Evolutionary conservation across 2,888 invertebrate genomes (phyloP), one percentile per base, ranked within the genome.

Genomic region (Leucozona laternaria): DNA sequence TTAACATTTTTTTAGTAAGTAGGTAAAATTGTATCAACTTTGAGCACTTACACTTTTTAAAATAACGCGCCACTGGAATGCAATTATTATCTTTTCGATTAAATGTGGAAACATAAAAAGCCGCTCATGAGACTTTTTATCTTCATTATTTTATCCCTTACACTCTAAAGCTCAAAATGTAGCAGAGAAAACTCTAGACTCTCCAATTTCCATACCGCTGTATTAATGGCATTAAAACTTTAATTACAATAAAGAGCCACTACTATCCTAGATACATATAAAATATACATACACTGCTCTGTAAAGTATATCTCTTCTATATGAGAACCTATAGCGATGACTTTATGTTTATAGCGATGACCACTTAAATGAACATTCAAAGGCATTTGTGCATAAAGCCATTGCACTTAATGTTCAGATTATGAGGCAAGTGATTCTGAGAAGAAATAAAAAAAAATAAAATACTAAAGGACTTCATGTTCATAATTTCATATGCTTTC

Each of bases 321-420:
- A 10, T 10, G 11, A 11, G 2, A 10, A 31, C 7, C 10, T 20
- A 48, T 20, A 48, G 8, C n/a, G n/a, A n/a, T n/a, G 10, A 48
- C 66, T 17, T 7, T 31, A n/a, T n/a, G n/a, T n/a, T n/a, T n/a
- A n/a, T n/a, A 17, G 43, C 71, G 50, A 55, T 48, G 80, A 68
- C 77, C 72, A 80, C 77, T 85, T 80, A 85, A 85, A 77, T 77
- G 77, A 34, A 72, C 80, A 77, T 85, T 80, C 85, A 68, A 73
- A 68, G 62, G 72, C 73, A 85, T 76, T 80, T 72, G 80, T 80
- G 84, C 80, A 80, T 77, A 55, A 85, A 68, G 84, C 77, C 80
- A 85, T 72, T 85, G 84, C 84, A 80, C 80, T 85, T 77, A 85
- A 85, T 80, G 85, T 77, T 68, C 77, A 80, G 85, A 85, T 85